A percentile compares a stretch with the other conserved stretches of the same genome.
Evolutionary conservation across 2,113 vertebrate genomes (phyloP).

Genomic region (Scomber scombrus): DNA sequence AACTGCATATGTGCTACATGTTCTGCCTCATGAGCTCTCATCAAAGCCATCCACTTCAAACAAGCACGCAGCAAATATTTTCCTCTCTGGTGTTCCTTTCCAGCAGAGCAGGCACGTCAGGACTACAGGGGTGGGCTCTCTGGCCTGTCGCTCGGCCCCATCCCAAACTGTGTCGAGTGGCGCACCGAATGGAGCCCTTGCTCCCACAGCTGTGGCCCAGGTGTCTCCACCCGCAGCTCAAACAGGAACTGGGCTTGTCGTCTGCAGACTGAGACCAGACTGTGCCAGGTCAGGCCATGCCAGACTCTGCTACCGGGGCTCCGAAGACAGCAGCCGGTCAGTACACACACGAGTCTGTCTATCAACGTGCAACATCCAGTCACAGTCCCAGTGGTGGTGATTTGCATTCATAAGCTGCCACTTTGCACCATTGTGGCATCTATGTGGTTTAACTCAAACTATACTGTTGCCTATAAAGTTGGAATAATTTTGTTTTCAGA

Average conservation of each 20-base stretch:
- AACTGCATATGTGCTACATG: not conserved
- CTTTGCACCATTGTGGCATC: too few relatives aligned
- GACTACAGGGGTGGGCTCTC: conserved; percentile 13
- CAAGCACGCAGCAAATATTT: conserved; percentile 21
- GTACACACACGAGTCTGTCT: not conserved
- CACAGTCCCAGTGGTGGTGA: too few relatives aligned
- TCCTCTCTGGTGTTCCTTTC: not conserved
- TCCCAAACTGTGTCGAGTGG: conserved; percentile 82
- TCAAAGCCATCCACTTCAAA: conserved; percentile 24
- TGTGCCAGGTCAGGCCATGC: conserved; percentile 85
- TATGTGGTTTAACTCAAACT: too few relatives aligned
- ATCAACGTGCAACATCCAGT: too few relatives aligned
- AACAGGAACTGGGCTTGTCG: conserved; percentile 87
- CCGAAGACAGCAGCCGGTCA: conserved; percentile 25
- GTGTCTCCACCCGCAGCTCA: conserved; percentile 84
- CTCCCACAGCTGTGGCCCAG: conserved; percentile 86
- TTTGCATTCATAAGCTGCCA: too few relatives aligned
- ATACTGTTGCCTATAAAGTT: too few relatives aligned
- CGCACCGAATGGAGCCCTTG: conserved; percentile 87
- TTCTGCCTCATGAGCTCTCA: not conserved
- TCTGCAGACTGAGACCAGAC: conserved; percentile 84
- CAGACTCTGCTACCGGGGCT: conserved; percentile 40
- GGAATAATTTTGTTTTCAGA: too few relatives aligned
- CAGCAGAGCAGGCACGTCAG: conserved; percentile 23
- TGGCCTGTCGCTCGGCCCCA: not conserved